Conservation (phyloP, 2,888 invertebrate genomes). For the Pristionchus japonicus region DNA sequence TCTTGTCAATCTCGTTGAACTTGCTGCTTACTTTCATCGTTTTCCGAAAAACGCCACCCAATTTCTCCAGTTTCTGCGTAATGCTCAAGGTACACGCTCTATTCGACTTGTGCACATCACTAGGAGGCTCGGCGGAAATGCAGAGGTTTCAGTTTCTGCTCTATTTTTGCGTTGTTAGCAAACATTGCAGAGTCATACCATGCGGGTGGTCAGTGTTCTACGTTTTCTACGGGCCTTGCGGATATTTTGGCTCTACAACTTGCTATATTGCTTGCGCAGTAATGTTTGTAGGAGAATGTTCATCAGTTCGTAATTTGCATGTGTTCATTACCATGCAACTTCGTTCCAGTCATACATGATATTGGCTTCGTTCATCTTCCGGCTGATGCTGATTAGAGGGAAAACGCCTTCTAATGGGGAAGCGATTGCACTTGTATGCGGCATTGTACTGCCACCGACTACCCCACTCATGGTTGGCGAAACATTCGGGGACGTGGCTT, state of each 20-base stretch:
- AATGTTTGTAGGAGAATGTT: not conserved
- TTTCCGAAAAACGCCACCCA: not conserved
- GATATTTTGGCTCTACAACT: not conserved
- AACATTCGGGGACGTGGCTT: too few species aligned
- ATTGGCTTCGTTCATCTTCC: not conserved
- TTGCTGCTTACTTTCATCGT: not conserved
- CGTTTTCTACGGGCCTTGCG: not conserved
- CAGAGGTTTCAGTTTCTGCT: not conserved
- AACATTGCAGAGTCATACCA: not conserved
- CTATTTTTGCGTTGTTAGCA: too few species aligned
- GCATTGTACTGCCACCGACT: not conserved
- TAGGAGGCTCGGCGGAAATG: not conserved
- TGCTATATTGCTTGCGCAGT: not conserved
- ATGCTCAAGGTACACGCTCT: not conserved
- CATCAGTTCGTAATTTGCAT: not conserved
- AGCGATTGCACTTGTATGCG: not conserved
- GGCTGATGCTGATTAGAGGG: not conserved
- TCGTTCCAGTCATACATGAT: not conserved
- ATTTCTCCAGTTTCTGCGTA: not conserved
- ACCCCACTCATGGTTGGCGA: not conserved
- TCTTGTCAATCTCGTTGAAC: not conserved
- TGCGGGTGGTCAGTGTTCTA: not conserved
- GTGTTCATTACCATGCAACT: not conserved
- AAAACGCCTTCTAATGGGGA: not conserved
- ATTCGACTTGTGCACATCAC: not conserved